Conservation (phyloP, 2,888 invertebrate genomes). For the Gnatocerus cornutus region DNA sequence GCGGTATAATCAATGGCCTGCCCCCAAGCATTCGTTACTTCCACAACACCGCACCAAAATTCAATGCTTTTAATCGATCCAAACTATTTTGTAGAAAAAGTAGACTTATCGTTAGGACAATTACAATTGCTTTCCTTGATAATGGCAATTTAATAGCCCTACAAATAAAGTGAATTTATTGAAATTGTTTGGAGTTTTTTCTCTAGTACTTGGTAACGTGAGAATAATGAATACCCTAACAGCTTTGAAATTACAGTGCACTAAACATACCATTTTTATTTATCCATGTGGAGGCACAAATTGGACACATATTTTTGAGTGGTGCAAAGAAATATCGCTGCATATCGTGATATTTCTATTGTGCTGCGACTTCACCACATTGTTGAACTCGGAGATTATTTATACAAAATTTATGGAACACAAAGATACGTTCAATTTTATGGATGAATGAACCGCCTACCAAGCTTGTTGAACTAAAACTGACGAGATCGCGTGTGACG, state of each 20-base stretch:
- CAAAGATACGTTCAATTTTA: conserved; percentile 55
- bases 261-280: conserved; percentile 43
- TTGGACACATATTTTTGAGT: conserved; percentile 33
- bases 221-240: conserved; percentile 9
- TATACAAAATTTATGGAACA: conserved; percentile 41
- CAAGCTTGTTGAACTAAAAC: conserved; percentile 55
- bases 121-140: conserved; percentile 1
- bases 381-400: conserved; percentile 11
- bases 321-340: conserved; percentile 8
- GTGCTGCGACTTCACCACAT: conserved; percentile 15
- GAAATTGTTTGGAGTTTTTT: neutral
- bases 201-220: neutral
- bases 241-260: conserved; percentile 22
- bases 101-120: neutral
- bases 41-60: conserved; percentile 27
- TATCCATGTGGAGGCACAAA: conserved; percentile 13
- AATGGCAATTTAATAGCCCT: neutral
- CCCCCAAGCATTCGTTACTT: conserved; percentile 27
- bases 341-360: conserved; percentile 13
- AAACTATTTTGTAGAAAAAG: conserved; percentile 14
- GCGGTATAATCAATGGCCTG: conserved; percentile 48
- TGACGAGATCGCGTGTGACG: conserved; percentile 56
- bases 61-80: conserved; percentile 33
- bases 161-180: neutral
- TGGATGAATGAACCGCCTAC: conserved; percentile 55